A percentile compares a stretch with the other conserved stretches of the same genome.
phyloP scores from a whole-genome alignment of 2,888 invertebrate genomes.

The Archips xylosteana region DNA sequence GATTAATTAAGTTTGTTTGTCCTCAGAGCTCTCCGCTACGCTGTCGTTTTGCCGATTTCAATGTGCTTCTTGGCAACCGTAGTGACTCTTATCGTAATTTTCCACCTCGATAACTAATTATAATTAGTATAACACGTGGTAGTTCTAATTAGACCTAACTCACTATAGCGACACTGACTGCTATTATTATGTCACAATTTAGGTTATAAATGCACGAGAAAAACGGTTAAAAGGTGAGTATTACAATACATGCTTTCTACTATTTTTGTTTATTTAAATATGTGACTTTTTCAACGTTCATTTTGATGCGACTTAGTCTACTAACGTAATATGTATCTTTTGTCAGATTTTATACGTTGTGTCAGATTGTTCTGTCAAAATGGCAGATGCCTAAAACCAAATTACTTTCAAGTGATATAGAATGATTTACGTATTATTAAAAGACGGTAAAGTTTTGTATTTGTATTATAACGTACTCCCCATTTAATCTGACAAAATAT shows the following conservation, averaged over 20 bases:
- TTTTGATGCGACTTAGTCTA: too few relatives aligned
- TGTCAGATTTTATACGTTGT: too few relatives aligned
- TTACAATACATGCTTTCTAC: neutral
- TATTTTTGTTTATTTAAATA: neutral
- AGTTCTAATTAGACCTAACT: conserved; percentile 41
- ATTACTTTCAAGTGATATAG: too few relatives aligned
- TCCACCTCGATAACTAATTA: conserved; percentile 86
- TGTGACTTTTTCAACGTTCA: too few relatives aligned
- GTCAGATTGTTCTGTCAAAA: too few relatives aligned
- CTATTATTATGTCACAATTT: conserved; percentile 44
- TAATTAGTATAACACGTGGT: conserved; percentile 27
- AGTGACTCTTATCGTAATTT: conserved; percentile 89
- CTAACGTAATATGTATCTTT: too few relatives aligned
- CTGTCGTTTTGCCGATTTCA: conserved; percentile 89
- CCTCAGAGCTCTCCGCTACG: conserved; percentile 87
- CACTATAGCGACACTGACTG: conserved; percentile 49
- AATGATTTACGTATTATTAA: too few relatives aligned
- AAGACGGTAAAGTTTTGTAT: neutral
- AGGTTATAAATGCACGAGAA: conserved; percentile 39
- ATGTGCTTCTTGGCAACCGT: conserved; percentile 91
- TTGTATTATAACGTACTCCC: neutral
- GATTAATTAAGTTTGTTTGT: conserved; percentile 34
- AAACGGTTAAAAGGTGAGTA: neutral
- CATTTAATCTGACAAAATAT: neutral
- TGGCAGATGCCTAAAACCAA: too few relatives aligned